phyloP scores from a whole-genome alignment of 2,113 vertebrate genomes.

The Scomber scombrus region DNA sequence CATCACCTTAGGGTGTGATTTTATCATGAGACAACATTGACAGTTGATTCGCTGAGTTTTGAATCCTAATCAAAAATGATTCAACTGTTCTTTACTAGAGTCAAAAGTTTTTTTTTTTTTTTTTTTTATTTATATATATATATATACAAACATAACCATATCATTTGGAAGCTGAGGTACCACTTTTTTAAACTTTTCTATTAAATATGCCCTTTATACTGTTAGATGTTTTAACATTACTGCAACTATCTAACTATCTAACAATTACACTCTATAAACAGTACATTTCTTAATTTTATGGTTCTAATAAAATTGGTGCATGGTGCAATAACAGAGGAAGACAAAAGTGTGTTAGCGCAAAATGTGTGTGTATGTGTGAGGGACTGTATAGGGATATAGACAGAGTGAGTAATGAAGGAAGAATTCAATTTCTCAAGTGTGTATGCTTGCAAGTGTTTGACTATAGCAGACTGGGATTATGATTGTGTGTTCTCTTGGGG shows the following conservation, averaged over 20 bases:
- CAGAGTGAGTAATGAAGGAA: conserved; percentile 8
- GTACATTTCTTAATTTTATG: conserved; percentile 8
- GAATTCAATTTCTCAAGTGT: conserved; percentile 37
- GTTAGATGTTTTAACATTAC: conserved; percentile 11
- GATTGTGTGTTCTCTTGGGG: conserved; percentile 26
- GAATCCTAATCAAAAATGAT: conserved; percentile 53
- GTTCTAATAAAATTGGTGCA: conserved; percentile 26
- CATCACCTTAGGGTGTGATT: conserved; percentile 57
- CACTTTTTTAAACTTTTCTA: conserved; percentile 7
- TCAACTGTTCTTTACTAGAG: conserved; percentile 58
- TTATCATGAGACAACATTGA: conserved; percentile 66
- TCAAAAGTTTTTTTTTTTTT: conserved; percentile 58
- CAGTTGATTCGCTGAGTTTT: conserved; percentile 52
- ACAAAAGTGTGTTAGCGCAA: conserved; percentile 10
- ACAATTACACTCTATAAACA: conserved; percentile 12
- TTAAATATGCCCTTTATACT: conserved; percentile 20
- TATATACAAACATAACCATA: conserved; percentile 60
- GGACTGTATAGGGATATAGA: neutral
- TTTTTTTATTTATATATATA: too few species aligned
- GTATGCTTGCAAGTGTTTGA: conserved; percentile 31
- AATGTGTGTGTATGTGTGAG: neutral
- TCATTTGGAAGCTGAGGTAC: conserved; percentile 44
- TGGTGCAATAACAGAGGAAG: neutral
- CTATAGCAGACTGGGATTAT: conserved; percentile 15
- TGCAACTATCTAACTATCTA: neutral